Evolutionary conservation across 35 echinoderm and acorn worm genomes (phyloP), one percentile per base, ranked within the genome.

Genomic region (Chiridota heheva): DNA sequence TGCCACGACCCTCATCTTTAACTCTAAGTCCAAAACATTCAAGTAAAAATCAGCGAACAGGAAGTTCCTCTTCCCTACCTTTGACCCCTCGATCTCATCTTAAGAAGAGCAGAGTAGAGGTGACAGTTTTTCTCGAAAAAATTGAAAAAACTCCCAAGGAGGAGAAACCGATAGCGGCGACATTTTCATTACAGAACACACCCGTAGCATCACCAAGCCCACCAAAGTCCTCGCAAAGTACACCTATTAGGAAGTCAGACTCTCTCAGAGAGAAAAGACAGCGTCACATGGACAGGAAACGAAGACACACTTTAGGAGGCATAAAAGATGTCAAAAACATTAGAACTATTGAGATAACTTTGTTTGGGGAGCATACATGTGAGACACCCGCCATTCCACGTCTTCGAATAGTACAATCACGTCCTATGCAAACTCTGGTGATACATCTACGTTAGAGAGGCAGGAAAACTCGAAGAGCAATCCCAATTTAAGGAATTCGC

Each of bases 251-350:
- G 17, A 80, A 81, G 36, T 75, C 62, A 64, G 66, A 47, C 24
- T 26, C 73, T 41, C 78, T 72, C 2, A 72, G 60, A 51, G 84
- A 84, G 29, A 77, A 83, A 63, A 82, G 76, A 46, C 82, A 96
- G 28, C 80, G 87, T 7, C 67, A 84, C 65, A n/a, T n/a, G n/a
- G 86, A 84, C 42, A 71, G 84, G 29, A 42, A 73, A 26, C 61
- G 93, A 20, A 42, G 93, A 38, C 93, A 97, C 42, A 97, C 93
- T 0, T 65, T 91, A 3, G 93, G 88, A 0, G 93, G 93, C 6
- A 60, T 71, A 5, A 87, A 77, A 26, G 91, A 88, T 3, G 44
- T 81, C 22, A 82, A 58, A 44, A 82, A 88, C 29, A 51, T 59
- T 44, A 91, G 88, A 81, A 81, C 87, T 2, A 49, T 91, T 46